These are phyloP conservation scores for Allolobophora icterica DNA, from an alignment of 2,888 invertebrate species.

Conservation along the genomic window DNA sequence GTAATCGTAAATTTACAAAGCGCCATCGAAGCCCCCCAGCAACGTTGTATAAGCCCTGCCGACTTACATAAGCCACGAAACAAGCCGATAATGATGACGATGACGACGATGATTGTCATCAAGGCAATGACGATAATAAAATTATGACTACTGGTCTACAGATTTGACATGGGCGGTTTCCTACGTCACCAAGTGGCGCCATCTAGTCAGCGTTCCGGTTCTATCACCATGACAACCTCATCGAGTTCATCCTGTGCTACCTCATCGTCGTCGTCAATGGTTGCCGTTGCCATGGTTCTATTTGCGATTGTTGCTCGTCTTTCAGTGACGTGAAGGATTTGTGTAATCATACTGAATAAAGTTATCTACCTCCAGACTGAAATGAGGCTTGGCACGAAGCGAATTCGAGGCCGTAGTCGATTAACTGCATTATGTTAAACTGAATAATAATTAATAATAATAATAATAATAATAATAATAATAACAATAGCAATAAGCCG, in stretches of 20 bases:
- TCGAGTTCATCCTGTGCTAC: not conserved
- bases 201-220: not conserved
- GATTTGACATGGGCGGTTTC: slow-evolving; percentile 25
- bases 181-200: slow-evolving; percentile 13
- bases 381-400: not conserved
- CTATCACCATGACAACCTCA: slow-evolving; percentile 4
- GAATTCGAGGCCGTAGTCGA: not conserved
- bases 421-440: not conserved
- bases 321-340: slow-evolving; percentile 13
- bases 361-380: slow-evolving; percentile 5
- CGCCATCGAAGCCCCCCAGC: too few species aligned
- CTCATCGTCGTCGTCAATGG: slow-evolving; percentile 13
- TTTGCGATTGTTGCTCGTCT: not conserved
- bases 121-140: too few species aligned
- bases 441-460: too few species aligned
- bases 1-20: too few species aligned
- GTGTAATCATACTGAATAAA: not conserved
- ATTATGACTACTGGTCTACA: not conserved
- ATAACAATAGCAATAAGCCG: too few species aligned
- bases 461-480: not conserved
- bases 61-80: too few species aligned
- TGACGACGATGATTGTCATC: not conserved
- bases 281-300: not conserved
- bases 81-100: not conserved
- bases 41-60: too few species aligned